Conservation (phyloP, 2,888 invertebrate species). For the Subacronicta megacephala region DNA sequence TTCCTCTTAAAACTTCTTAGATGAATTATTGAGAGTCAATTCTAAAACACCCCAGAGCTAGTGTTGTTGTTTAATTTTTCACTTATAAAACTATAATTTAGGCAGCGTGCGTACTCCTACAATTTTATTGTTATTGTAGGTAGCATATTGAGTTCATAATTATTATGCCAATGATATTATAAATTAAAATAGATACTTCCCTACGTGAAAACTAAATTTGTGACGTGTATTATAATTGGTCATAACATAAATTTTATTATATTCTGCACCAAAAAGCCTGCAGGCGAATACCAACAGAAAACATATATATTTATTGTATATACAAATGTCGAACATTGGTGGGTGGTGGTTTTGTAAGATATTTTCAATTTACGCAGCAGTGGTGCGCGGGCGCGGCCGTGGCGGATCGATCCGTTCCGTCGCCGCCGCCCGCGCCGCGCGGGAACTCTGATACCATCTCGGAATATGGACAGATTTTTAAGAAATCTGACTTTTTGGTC, state of each 20-base stretch:
- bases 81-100: not conserved
- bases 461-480: slow-evolving; percentile 21
- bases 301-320: too few relatives aligned
- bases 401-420: slow-evolving; percentile 66
- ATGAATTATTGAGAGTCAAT: too few relatives aligned
- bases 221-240: too few relatives aligned
- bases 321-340: slow-evolving; percentile 1
- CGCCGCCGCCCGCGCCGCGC: slow-evolving; percentile 41
- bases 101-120: not conserved
- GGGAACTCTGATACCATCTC: slow-evolving; percentile 37
- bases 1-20: too few relatives aligned
- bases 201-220: too few relatives aligned
- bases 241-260: too few relatives aligned
- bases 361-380: slow-evolving; percentile 62
- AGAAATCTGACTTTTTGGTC: slow-evolving; percentile 44
- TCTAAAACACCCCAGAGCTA: too few relatives aligned
- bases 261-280: not conserved
- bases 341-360: slow-evolving; percentile 30
- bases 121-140: not conserved
- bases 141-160: too few relatives aligned
- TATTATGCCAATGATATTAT: too few relatives aligned
- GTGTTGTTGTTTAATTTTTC: not conserved
- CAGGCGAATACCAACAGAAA: not conserved
- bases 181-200: too few relatives aligned
- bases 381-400: slow-evolving; percentile 51